Percentiles rank a stretch among this genome's conserved stretches.
phyloP scores from a whole-genome alignment of 2,888 invertebrate genomes.

The Ectemnius continuus region DNA sequence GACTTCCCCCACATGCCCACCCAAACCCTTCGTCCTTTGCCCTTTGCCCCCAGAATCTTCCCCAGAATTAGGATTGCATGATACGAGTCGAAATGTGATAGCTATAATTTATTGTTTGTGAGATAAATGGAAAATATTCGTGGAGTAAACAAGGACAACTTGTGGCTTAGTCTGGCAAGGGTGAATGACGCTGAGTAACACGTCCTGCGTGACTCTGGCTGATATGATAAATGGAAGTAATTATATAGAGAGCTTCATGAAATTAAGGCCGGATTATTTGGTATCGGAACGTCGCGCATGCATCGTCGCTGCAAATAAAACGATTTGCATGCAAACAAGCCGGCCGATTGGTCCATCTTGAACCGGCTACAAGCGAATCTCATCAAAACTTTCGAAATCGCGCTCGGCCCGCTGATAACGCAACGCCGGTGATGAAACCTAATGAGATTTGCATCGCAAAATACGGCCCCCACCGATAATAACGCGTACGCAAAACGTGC shows the following conservation, averaged over 20 bases:
- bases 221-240: neutral
- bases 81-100: too few species aligned
- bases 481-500: neutral
- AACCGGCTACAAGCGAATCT: conserved; percentile 7
- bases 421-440: conserved; percentile 1
- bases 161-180: neutral
- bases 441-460: conserved; percentile 15
- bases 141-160: too few species aligned
- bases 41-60: too few species aligned
- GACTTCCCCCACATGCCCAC: conserved; percentile 11
- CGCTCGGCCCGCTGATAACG: neutral
- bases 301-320: conserved; percentile 9
- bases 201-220: neutral
- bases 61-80: too few species aligned
- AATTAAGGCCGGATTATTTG: neutral
- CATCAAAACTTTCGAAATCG: conserved; percentile 18
- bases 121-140: too few species aligned
- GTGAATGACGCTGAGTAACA: neutral
- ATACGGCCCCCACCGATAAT: neutral
- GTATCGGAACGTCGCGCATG: neutral
- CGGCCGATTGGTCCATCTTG: conserved; percentile 15
- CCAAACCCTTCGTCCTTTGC: conserved; percentile 37
- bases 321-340: conserved; percentile 25
- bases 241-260: neutral
- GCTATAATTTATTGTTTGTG: too few species aligned